A percentile compares a stretch with the other conserved stretches of the same genome.
Evolutionary conservation across 2,888 invertebrate genomes (phyloP).

Genomic region (Cantharis nigra): DNA sequence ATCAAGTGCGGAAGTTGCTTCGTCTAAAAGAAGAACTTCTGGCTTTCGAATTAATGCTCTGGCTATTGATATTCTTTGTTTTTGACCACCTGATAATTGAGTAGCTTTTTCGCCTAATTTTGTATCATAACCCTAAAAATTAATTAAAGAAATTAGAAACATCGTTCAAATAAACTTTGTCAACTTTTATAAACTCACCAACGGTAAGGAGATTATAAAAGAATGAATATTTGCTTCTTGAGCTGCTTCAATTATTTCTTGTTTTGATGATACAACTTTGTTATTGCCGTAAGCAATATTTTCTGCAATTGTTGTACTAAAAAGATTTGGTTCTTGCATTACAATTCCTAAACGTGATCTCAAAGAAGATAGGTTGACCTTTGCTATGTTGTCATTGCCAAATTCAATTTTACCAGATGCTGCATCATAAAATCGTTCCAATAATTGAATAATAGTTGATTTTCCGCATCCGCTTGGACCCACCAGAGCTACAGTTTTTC

Average conservation of each 20-base stretch:
- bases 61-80: constrained; percentile 86
- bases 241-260: constrained; percentile 78
- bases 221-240: constrained; percentile 86
- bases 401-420: background rate
- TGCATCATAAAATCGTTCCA: background rate
- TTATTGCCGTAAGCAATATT: constrained; percentile 95
- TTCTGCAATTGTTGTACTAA: constrained; percentile 84
- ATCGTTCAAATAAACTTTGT: too few species aligned
- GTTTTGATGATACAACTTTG: constrained; percentile 60
- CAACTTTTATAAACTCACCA: constrained; percentile 58
- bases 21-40: constrained; percentile 76
- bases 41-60: constrained; percentile 80
- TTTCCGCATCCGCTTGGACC: background rate
- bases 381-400: background rate
- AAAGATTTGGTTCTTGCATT: constrained; percentile 81
- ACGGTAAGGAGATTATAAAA: constrained; percentile 76
- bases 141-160: too few species aligned
- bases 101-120: constrained; percentile 78
- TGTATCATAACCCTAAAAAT: constrained; percentile 74
- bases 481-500: background rate
- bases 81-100: constrained; percentile 81
- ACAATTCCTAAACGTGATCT: background rate
- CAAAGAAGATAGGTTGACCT: background rate
- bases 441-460: background rate
- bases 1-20: constrained; percentile 86